Evolutionary conservation across 2,113 vertebrate species (phyloP), one percentile per base, ranked within the genome.

Genomic region (Eolophus roseicapilla): DNA sequence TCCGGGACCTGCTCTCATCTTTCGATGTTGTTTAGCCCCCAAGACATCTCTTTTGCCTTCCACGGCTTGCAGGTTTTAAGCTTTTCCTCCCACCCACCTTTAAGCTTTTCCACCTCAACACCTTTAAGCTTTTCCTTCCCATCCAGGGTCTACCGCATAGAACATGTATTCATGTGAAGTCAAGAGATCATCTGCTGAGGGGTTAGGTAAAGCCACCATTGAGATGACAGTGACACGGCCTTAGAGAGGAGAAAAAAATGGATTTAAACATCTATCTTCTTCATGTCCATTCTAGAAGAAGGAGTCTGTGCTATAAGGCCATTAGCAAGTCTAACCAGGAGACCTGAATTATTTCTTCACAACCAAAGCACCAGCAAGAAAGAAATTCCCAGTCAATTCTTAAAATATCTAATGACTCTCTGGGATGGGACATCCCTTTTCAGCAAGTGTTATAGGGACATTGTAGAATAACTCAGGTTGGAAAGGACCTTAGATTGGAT

Each of bases 81-180:
- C 20, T 83, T 12, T 59, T 83, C 43, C 67, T 69, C 29, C 6
- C 27, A 21, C 19, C 68, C 55, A 59, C 20, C 8, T 59, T 59
- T 59, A 14, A n/a, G 55, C 55, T 57, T 57, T 57, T n/a, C 55
- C 19, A 57, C 55, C 55, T 57, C 55, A 57, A 14, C 20, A 57
- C 55, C 13, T 57, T 57, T 20, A 57, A 76, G 82, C 43, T 94
- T 73, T 17, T 90, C 60, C 78, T 82, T 60, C 41, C 37, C 46
- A 50, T 85, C 10, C 60, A 78, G 43, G 31, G 12, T 17, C 47
- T 82, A 17, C 27, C 29, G 4, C 9, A 0, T 14, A 5, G 2
- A 11, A 17, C 63, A n/a, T 14, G 4, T 17, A 5, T 13, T 24
- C 3, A 0, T 6, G 21, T 29, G 71, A 52, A 33, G 17, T 25